phyloP scores from a whole-genome alignment of 2,888 invertebrate genomes.

The Augochlorella aurata region DNA sequence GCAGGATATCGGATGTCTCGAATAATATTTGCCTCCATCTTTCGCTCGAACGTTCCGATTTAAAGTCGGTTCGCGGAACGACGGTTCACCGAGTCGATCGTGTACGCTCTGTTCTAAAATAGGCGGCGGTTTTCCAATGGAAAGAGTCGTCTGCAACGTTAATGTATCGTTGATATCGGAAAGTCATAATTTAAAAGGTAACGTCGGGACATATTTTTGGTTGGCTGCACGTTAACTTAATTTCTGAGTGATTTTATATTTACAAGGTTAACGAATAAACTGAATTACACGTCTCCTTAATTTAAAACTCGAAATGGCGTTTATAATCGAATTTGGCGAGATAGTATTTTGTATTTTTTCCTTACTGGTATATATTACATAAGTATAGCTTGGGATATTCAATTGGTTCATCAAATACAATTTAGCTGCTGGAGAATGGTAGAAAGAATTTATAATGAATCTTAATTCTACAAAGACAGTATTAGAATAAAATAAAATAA shows the following conservation, averaged over 20 bases:
- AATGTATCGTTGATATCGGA: neutral
- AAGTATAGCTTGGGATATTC: too few species aligned
- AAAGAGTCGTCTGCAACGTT: neutral
- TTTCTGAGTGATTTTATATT: neutral
- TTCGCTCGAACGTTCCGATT: neutral
- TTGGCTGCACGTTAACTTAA: neutral
- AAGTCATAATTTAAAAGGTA: neutral
- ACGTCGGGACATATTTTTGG: neutral
- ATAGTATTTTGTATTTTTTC: too few species aligned
- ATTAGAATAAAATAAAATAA: neutral
- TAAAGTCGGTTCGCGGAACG: neutral
- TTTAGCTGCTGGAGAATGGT: neutral
- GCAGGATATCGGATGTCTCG: neutral
- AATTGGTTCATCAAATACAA: neutral
- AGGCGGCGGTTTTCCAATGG: neutral
- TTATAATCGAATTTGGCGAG: neutral
- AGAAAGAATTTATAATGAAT: neutral
- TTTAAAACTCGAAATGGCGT: neutral
- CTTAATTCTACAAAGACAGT: neutral
- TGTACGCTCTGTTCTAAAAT: neutral
- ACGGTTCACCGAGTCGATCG: neutral
- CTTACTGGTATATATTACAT: too few species aligned
- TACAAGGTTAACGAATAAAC: neutral
- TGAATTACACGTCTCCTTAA: neutral
- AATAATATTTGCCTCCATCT: conserved; percentile 23